Evolutionary conservation across 2,113 vertebrate species (phyloP).

Genomic region (Lasiurus borealis): DNA sequence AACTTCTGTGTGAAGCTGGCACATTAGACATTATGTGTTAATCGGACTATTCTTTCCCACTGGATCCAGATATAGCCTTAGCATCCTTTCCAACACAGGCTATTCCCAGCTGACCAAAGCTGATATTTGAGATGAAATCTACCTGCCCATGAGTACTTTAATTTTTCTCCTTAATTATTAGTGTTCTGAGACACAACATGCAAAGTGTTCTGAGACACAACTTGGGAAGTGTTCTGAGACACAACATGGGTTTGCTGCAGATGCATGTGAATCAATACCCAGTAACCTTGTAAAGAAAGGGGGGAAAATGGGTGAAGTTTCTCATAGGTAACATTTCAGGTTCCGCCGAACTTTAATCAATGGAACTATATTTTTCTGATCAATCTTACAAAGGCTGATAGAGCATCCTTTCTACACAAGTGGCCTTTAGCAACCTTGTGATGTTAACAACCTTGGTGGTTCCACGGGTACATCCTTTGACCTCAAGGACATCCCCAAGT

Average conservation of each 20-base stretch:
- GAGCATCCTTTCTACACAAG: neutral
- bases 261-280: neutral
- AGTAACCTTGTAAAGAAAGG: neutral
- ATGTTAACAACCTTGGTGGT: neutral
- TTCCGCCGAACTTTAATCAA: constrained; percentile 44
- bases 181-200: neutral
- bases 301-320: neutral
- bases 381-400: neutral
- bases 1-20: neutral
- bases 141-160: neutral
- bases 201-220: neutral
- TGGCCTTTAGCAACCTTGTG: neutral
- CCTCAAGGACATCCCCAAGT: neutral
- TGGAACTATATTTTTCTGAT: neutral
- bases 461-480: neutral
- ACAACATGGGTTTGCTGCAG: neutral
- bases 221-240: neutral
- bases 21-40: neutral
- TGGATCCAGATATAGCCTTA: neutral
- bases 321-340: neutral
- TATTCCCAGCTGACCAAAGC: neutral
- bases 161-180: neutral
- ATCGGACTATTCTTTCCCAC: neutral
- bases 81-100: neutral
- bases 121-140: neutral